Evolutionary conservation across 30 jellyfish, hydroid and myxozoan species (phyloP), one percentile per base, ranked within the genome.

Genomic region (Hydractinia symbiolongicarpus): DNA sequence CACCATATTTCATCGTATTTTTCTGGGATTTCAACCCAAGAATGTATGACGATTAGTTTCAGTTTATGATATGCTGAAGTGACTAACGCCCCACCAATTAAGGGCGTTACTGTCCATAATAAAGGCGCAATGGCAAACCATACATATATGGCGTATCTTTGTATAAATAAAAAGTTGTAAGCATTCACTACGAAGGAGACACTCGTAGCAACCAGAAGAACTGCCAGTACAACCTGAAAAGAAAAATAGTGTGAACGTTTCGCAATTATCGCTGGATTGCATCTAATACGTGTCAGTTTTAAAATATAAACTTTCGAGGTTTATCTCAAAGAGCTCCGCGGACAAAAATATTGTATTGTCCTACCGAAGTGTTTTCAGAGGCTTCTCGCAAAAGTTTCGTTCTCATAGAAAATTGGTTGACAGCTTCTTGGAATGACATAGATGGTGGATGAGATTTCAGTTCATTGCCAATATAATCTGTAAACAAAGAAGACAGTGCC

Each of bases 21-120:
- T 53, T 83, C 91, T 4, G 87, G 87, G 9, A 83, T 83, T 53
- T 83, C 91, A 8, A 83, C 91, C 91, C 91, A 83, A 5, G 91
- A 83, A 40, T 83, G 91, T 10, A 83, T 72, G 44, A 83, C 88
- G 7, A 55, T 55, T 50, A 53, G 53, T 81, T 81, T 81, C 19
- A 53, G 55, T 14, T 81, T 64, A 8, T 72, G 83, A 73, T 81
- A 68, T 17, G 88, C 19, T 71, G 66, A 55, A 76, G 88, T 81
- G 15, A 81, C 88, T 54, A 73, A 64, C 7, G 88, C 88, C 13
- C 81, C 85, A 15, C 66, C 49, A 21, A 81, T 81, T 16, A 81
- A 55, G 17, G 85, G 85, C 57, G 88, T 49, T 10, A 81, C 84
- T 5, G 72, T 66, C 88, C 88, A 81, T 21, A 81, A 51, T 13